Evolutionary conservation across 2,113 vertebrate genomes (phyloP), one percentile per base, ranked within the genome.

Genomic region (Charadrius vociferus): DNA sequence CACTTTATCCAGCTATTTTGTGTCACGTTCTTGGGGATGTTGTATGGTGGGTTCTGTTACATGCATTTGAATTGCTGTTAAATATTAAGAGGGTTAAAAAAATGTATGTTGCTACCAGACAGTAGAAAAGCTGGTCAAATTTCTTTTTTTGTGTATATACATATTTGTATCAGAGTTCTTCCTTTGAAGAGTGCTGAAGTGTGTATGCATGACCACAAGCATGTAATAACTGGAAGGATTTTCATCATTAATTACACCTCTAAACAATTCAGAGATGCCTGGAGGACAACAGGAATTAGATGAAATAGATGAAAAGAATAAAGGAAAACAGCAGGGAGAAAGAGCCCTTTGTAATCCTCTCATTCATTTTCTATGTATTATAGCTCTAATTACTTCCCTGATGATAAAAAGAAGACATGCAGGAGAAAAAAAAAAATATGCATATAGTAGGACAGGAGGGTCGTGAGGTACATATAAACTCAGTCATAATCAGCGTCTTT

Each of bases 1-100:
- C 90, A 83, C 93, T 98, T 98, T 97, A 97, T 97, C 88, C 97
- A 96, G 87, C 53, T 91, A 95, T 97, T 96, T 97, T 97, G 82
- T 96, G 84, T 93, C 81, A 96, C 30, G 20, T 94, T 94, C 71
- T 88, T 96, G 90, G 58, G 79, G 71, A 43, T 95, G 56, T 52
- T 86, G 20, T 82, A 63, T 58, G 49, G 30, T 80, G 56, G 55
- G 86, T 73, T 96, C 75, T 94, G 75, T 88, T 93, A 90, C 45
- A 34, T 45, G 70, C 43, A 78, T 79, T 90, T 53, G 11, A 70
- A 77, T 50, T 75, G 10, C 24, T 79, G 5, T 45, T 85, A 61
- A 93, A 84, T 89, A 66, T 36, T 73, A 77, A 30, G 95, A 91
- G 14, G 3, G 3, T 47, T 89, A 8, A 14, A 21, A 55, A 71